These are phyloP conservation scores for Phania funesta DNA, from an alignment of 2,888 invertebrate genomes.

Conservation along the genomic window DNA sequence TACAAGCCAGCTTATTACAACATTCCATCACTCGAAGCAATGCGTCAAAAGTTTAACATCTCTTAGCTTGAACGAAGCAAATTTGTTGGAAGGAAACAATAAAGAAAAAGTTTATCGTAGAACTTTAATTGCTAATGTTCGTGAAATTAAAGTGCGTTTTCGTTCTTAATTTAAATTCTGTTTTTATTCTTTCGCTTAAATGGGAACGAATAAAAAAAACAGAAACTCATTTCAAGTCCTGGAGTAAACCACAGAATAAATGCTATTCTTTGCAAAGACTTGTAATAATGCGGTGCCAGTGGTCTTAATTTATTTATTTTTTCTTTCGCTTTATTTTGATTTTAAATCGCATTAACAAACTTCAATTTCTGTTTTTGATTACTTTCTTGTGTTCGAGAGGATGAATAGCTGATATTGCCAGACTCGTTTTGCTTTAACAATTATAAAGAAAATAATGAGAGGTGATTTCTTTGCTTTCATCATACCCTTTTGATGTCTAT, in stretches of 20 bases:
- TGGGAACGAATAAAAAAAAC: constrained; percentile 14
- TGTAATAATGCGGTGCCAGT: constrained; percentile 23
- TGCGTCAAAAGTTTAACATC: constrained; percentile 16
- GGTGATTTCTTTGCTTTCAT: constrained; percentile 5
- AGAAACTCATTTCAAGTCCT: constrained; percentile 54
- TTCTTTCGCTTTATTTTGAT: constrained; percentile 16
- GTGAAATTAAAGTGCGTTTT: constrained; percentile 65
- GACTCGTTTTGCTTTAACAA: constrained; percentile 33
- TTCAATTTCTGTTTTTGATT: constrained; percentile 66
- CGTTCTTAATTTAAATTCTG: constrained; percentile 58
- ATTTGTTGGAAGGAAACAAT: constrained; percentile 12
- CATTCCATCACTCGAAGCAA: not conserved
- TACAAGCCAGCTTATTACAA: not conserved
- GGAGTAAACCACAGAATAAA: constrained; percentile 41
- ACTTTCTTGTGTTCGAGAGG: constrained; percentile 30
- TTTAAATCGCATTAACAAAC: constrained; percentile 60
- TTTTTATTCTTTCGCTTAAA: constrained; percentile 25
- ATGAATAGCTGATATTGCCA: constrained; percentile 19
- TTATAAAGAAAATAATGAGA: constrained; percentile 30
- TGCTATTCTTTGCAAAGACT: constrained; percentile 11
- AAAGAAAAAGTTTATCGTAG: constrained; percentile 50
- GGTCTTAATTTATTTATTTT: constrained; percentile 37
- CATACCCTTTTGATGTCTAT: not conserved
- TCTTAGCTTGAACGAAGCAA: constrained; percentile 6
- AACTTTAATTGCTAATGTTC: constrained; percentile 67